Base-by-base conservation (phyloP, 1,140 invertebrate species). In the Euura saliciscinereae region DNA sequence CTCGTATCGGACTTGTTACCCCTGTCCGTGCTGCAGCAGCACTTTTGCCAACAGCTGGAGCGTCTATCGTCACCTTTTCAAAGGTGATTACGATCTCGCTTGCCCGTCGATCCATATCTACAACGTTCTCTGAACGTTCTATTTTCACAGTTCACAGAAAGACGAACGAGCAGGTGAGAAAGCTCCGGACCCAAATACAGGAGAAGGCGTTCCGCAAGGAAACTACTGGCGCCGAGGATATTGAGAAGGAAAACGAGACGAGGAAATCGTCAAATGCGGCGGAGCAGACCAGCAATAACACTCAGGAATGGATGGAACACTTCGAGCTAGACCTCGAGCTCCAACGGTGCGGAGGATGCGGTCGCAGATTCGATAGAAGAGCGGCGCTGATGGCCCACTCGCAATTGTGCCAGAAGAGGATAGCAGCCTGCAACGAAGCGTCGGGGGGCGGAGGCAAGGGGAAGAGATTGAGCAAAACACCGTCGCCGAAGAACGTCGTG, bases 31-130 rank as follows among this genome's bases (percentile, higher is more conserved):
- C 73, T 94, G 93, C 79, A 83, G 90, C n/a, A 89, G 90, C 72
- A 90, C 89, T 73, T 93, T 93, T 83, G 87, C 91, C 46, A 93
- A 92, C 75, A 88, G 90, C 0, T 93, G 91, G 89, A 90, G 91
- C 77, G 92, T 93, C 4, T 92, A 92, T 78, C 87, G 92, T n/a
- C 93, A 94, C 88, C 85, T 94, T 6, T 90, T 90, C 71, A 93
- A 92, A 89, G 90, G 93, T 79, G 91, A 92, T 13, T 45, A 4
- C 73, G 66, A 28, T 28, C 45, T 10, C 3, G 3, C 3, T 45
- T n/a, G 44, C 8, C 11, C 45, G 45, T 44, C n/a, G n/a, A 71
- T 69, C 10, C 8, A 7, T 51, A 28, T 10, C 7, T 69, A 46
- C 70, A 28, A 44, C 45, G 68, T 71, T 43, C 3, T 67, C 45